Evolutionary conservation across 2,888 invertebrate genomes (phyloP).

Genomic region (Globia sparganii): DNA sequence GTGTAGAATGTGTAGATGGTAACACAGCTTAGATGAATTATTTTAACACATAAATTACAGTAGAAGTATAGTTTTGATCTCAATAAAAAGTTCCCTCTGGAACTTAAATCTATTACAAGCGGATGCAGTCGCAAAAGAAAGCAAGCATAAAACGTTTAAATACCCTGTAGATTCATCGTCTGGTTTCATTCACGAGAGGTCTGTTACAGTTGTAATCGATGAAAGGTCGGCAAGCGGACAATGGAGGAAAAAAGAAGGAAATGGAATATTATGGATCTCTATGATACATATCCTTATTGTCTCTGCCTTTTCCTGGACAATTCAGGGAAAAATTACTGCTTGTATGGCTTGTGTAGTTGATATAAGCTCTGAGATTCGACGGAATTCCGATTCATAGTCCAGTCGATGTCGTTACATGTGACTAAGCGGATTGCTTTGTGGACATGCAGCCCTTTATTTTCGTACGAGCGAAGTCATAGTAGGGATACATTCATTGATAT

Average conservation of each 20-base stretch:
- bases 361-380: not conserved
- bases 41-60: not conserved
- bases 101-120: not conserved
- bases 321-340: conserved; percentile 1
- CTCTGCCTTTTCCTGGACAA: conserved; percentile 8
- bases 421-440: not conserved
- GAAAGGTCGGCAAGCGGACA: conserved; percentile 20
- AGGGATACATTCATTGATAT: not conserved
- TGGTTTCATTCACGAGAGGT: conserved; percentile 20
- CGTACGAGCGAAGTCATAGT: too few species aligned
- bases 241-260: conserved; percentile 19
- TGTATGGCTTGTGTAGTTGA: not conserved
- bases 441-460: not conserved
- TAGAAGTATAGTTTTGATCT: not conserved
- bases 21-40: not conserved
- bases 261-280: conserved; percentile 16
- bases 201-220: conserved; percentile 32
- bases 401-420: not conserved
- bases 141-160: conserved; percentile 22
- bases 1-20: not conserved
- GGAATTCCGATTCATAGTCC: not conserved
- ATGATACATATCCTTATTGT: conserved; percentile 17
- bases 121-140: not conserved
- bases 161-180: conserved; percentile 13
- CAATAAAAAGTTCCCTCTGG: not conserved